A percentile compares a stretch with the other conserved stretches of the same genome.
phyloP scores from a whole-genome alignment of 1,140 invertebrate genomes.

The Caenorhabditis remanei region DNA sequence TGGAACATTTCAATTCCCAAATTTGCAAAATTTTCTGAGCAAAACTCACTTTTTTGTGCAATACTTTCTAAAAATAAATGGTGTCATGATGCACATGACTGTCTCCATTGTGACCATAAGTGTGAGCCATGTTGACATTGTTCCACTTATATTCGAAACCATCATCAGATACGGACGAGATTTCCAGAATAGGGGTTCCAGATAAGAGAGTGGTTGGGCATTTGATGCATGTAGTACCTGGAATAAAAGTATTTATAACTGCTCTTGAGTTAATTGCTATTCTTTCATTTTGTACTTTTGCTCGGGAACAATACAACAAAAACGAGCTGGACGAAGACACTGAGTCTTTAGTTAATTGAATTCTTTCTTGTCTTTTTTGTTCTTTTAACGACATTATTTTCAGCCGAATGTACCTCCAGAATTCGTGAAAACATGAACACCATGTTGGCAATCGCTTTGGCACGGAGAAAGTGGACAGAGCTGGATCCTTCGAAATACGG shows the following conservation, averaged over 20 bases:
- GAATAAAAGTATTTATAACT: conserved; percentile 24
- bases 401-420: conserved; percentile 63
- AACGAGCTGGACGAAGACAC: neutral
- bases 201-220: conserved; percentile 50
- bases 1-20: neutral
- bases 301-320: conserved; percentile 5
- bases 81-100: conserved; percentile 72
- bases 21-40: neutral
- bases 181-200: conserved; percentile 74
- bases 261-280: neutral
- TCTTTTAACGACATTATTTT: conserved; percentile 20
- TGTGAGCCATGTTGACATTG: conserved; percentile 75
- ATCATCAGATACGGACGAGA: conserved; percentile 74
- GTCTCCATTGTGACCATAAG: conserved; percentile 75
- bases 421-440: conserved; percentile 74
- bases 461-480: conserved; percentile 75
- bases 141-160: conserved; percentile 75
- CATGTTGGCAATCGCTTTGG: conserved; percentile 75
- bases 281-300: conserved; percentile 13
- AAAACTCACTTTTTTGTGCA: conserved; percentile 67
- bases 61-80: conserved; percentile 74
- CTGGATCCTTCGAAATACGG: conserved; percentile 74
- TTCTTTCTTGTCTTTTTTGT: neutral
- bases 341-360: conserved; percentile 42
- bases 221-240: conserved; percentile 76